phyloP scores from a whole-genome alignment of 30 jellyfish, hydroid and myxozoan genomes.

The Morbakka virulenta region DNA sequence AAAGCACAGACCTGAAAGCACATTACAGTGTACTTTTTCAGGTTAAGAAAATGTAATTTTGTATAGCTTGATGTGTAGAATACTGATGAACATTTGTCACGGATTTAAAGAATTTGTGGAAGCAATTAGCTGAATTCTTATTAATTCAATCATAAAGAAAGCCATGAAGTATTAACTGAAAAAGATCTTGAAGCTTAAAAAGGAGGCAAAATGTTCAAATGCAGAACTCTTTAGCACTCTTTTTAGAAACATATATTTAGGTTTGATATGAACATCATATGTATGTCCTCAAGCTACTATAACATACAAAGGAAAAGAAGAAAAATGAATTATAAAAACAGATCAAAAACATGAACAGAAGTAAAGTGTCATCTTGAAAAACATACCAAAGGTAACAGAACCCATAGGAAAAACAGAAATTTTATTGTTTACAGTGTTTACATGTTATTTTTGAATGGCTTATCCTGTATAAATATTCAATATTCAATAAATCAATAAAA shows the following conservation, averaged over 20 bases:
- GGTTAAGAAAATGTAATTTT: not conserved
- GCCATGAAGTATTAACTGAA: not conserved
- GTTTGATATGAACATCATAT: not conserved
- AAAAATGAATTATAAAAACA: not conserved
- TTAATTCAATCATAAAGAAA: not conserved
- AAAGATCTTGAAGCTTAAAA: not conserved
- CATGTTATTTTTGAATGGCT: too few species aligned
- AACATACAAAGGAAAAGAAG: not conserved
- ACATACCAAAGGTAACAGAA: not conserved
- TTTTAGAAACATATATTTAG: not conserved
- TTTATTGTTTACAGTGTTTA: too few species aligned
- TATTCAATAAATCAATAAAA: too few species aligned
- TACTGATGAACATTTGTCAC: not conserved
- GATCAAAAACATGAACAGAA: not conserved
- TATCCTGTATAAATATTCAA: too few species aligned
- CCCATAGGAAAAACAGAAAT: too few species aligned
- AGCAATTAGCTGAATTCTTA: not conserved
- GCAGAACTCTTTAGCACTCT: not conserved
- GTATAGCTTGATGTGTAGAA: not conserved
- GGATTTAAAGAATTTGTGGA: not conserved
- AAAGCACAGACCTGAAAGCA: not conserved
- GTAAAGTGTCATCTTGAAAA: not conserved
- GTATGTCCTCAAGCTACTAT: not conserved
- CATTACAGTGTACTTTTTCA: not conserved
- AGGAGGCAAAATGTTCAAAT: not conserved